A percentile compares a stretch with the other conserved stretches of the same genome.
These are phyloP conservation scores for Eupithecia subumbrata DNA, from an alignment of 2,888 invertebrate genomes.

Conservation along the genomic window DNA sequence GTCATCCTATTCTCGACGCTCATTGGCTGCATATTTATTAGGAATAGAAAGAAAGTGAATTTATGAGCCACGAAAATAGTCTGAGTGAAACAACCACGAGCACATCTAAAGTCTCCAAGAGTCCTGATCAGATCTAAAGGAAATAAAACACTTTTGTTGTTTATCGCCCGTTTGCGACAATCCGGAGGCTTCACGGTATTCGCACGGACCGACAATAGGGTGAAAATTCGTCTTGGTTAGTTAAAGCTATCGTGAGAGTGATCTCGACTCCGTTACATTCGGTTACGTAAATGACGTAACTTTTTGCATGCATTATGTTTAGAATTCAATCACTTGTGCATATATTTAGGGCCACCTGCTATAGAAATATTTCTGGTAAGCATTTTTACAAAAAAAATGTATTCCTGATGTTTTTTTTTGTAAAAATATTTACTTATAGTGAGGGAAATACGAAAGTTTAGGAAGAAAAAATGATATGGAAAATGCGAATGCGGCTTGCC, in stretches of 20 bases:
- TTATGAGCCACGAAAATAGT: neutral
- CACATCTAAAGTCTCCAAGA: neutral
- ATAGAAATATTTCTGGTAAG: neutral
- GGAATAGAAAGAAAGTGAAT: no score
- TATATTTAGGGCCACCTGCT: neutral
- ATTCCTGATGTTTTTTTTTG: no score
- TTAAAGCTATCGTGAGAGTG: constrained; percentile 70
- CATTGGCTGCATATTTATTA: no score
- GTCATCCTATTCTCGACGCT: no score
- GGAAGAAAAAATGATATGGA: neutral
- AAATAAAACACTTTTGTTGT: neutral
- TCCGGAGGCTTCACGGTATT: constrained; percentile 71
- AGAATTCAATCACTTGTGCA: neutral
- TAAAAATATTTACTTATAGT: neutral
- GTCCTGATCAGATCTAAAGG: neutral
- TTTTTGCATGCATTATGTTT: constrained; percentile 35
- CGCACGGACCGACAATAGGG: constrained; percentile 79
- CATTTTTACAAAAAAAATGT: no score
- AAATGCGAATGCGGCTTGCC: neutral
- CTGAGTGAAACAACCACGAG: neutral
- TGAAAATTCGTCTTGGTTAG: constrained; percentile 79
- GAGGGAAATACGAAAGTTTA: neutral
- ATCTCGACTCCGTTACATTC: constrained; percentile 68
- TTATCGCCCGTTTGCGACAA: neutral
- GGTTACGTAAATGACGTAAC: constrained; percentile 61